Base-by-base conservation (phyloP, 2,797 vertebrate species). In the Pygocentrus nattereri region DNA sequence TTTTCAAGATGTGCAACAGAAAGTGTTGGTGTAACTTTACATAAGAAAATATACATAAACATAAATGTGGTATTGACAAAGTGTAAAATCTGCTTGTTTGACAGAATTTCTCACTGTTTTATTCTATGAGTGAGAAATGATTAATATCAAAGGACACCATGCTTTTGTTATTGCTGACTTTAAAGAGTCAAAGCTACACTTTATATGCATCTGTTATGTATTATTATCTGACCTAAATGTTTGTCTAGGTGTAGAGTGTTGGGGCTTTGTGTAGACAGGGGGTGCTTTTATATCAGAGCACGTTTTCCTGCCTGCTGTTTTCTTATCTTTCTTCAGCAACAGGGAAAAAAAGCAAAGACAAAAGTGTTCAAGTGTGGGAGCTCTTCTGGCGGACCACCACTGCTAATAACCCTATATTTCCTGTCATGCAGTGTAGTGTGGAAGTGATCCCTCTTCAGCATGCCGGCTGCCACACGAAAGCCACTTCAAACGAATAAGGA, bases 401-500 rank as follows among this genome's bases (percentile, higher is more conserved):
- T 65, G 41, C 54, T 68, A 76, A 68, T 73, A 81, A 75, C 58
- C 65, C 30, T 56, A 38, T 61, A 81, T 70, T 75, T 61, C 78
- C 49, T 80, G 70, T 56, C 78, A 80, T 41, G 30, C 44, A 34
- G 54, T 52, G 41, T 30, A 64, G 62, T 68, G 56, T 62, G 21
- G 52, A 84, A 73, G 71, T 65, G 56, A 74, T 78, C 18, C 34
- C 67, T 70, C 38, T 72, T 64, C 61, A 74, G 25, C 58, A 64
- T 34, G 61, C 27, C 7, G 61, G 61, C 27, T 23, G 30, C 34
- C 70, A 69, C 64, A 79, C 23, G 19, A n/a, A 74, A 72, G 58
- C 44, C 65, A 67, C 74, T 85, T 83, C 70, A 86, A 74, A 72
- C 31, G 15, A 76, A 62, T 50, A 74, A 74, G 47, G 65, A 47